Base-by-base conservation (phyloP, 2,113 vertebrate species). In the Percina caprodes region DNA sequence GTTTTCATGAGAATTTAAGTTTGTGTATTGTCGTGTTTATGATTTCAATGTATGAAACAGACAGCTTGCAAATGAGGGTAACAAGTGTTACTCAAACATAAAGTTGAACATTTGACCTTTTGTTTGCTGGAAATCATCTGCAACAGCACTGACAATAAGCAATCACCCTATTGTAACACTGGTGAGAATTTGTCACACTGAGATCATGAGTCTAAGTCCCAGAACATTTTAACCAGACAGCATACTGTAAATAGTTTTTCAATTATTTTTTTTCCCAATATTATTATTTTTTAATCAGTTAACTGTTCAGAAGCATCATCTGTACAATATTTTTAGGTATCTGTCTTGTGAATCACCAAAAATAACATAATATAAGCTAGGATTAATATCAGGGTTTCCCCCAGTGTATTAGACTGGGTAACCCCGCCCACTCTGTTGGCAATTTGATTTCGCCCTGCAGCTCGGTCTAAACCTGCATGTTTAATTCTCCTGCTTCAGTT, bases 11-110 rank as follows among this genome's bases (percentile, higher is more conserved):
- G 68, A 60, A 59, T 51, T 69, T 58, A 46, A 55, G 52, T 30
- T 35, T 35, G 16, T 54, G 45, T 23, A 49, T 72, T 82, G 30
- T 88, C 74, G 30, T 72, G 45, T 60, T 79, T 86, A 80, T 65
- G 21, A 68, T 81, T 76, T 67, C 9, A 5, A 33, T 39, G 58
- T n/a, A 65, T 62, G 58, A 75, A 73, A 77, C 30, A 49, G 23
- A 24, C 49, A 45, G 55, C 39, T 18, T 77, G 46, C n/a, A 62
- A 49, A 65, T 18, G n/a, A 46, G 21, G 65, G 26, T 11, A 63
- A 23, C 33, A 51, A 55, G 59, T 63, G 59, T 19, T 62, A 83
- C 46, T 61, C 14, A 69, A 30, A 76, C 2, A 51, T 52, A 67
- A 48, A 77, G 35, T 46, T 74, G 18, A 77, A 73, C 35, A 5